A percentile compares a stretch with the other conserved stretches of the same genome.
Evolutionary conservation across 2,113 vertebrate genomes (phyloP).

Genomic region (Gyps fulvus): DNA sequence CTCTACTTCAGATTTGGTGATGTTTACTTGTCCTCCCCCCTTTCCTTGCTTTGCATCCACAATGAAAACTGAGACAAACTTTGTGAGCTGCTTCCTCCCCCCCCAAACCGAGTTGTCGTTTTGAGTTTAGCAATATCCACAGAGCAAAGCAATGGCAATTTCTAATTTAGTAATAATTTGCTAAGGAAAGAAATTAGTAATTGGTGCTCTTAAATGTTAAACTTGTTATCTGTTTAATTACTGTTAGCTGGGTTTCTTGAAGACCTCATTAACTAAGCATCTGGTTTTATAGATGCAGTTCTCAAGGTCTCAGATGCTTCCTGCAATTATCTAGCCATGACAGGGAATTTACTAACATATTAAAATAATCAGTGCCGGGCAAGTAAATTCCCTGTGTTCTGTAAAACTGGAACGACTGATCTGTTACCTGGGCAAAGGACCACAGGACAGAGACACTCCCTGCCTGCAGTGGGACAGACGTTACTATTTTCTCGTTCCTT

Average conservation of each 20-base stretch:
- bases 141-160: background rate
- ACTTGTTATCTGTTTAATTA: conserved; percentile 14
- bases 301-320: background rate
- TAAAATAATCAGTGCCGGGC: background rate
- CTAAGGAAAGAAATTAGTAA: background rate
- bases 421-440: background rate
- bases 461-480: background rate
- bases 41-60: background rate
- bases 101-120: accelerated
- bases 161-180: background rate
- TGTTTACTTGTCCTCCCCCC: background rate
- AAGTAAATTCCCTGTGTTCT: background rate
- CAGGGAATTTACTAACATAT: background rate
- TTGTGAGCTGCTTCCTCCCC: background rate
- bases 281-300: background rate
- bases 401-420: background rate
- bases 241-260: background rate
- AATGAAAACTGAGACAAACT: background rate
- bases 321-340: background rate
- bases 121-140: background rate
- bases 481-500: background rate
- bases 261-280: conserved; percentile 3
- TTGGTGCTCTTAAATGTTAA: background rate
- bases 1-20: background rate
- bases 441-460: background rate